phyloP scores from a whole-genome alignment of 2,888 invertebrate species.

The Teinopalpus imperialis region DNA sequence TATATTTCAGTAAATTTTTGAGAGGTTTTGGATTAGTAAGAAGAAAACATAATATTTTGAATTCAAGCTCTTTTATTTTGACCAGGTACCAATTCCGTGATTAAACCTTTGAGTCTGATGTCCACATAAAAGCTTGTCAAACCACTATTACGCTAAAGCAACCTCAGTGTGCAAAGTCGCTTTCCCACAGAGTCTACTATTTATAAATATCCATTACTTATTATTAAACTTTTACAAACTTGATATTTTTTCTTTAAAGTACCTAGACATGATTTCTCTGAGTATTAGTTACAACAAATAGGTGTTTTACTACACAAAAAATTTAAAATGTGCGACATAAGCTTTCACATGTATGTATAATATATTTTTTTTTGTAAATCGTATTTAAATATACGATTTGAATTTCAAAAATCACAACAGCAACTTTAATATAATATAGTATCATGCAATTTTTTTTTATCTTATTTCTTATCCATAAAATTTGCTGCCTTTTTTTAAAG shows the following conservation, averaged over 20 bases:
- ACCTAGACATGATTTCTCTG: slow-evolving; percentile 15
- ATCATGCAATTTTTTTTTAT: slow-evolving; percentile 40
- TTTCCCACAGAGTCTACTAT: slow-evolving; percentile 17
- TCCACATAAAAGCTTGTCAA: slow-evolving; percentile 32
- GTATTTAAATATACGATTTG: slow-evolving; percentile 27
- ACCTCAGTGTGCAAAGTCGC: slow-evolving; percentile 21
- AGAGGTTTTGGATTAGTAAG: neutral
- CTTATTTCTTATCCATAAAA: slow-evolving; percentile 40
- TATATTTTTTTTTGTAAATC: slow-evolving; percentile 26
- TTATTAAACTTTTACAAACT: slow-evolving; percentile 22
- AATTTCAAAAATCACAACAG: slow-evolving; percentile 36
- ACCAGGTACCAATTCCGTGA: slow-evolving; percentile 48
- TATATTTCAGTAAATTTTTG: too few relatives aligned
- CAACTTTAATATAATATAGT: slow-evolving; percentile 40
- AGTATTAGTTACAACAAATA: slow-evolving; percentile 45
- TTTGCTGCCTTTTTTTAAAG: slow-evolving; percentile 45
- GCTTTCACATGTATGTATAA: slow-evolving; percentile 50
- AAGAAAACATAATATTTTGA: slow-evolving; percentile 29
- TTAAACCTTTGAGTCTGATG: slow-evolving; percentile 26
- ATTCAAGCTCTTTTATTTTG: slow-evolving; percentile 78
- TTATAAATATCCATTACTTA: slow-evolving; percentile 25
- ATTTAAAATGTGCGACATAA: slow-evolving; percentile 66
- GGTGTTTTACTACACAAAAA: slow-evolving; percentile 49
- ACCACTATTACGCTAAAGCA: slow-evolving; percentile 20
- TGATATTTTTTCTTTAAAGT: slow-evolving; percentile 21